Base-by-base conservation (phyloP, 2,888 invertebrate genomes). In the Ectobius pallidus region DNA sequence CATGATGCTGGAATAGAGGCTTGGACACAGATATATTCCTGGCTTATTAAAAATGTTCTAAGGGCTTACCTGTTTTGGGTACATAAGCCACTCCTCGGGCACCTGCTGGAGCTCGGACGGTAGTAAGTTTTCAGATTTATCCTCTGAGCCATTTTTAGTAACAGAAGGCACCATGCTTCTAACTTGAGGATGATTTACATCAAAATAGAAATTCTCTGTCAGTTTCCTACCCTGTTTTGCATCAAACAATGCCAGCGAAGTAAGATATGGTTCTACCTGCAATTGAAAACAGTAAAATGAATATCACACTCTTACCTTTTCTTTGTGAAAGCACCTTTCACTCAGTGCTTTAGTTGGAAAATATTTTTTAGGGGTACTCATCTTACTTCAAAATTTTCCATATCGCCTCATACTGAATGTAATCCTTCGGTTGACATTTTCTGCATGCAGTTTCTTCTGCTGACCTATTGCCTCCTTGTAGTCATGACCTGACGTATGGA, bases 161-260 rank as follows among this genome's bases (percentile, higher is more conserved):
- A 80, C 52, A 52, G 62, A 67, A 68, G 78, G 84, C 74, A 90
- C 79, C 82, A 90, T 85, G 74, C 86, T 86, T 63, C 86, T 83
- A n/a, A 93, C 90, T 75, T 89, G 87, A 11, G 90, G 87, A 80
- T 91, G 90, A 84, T 95, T 95, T 18, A 95, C 86, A 82, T 95
- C 94, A 80, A 95, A 94, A 82, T 95, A 92, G 84, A 97, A 97
- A 84, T 95, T 96, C 82, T 97, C 97, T 1, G 96, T 94, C 76
- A 98, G 86, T 84, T 97, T 97, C 80, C 90, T 89, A 44, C 93
- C 93, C 77, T 90, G 91, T 80, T 92, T 91, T 6, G 93, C 93
- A 85, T 99, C 98, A 83, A 94, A 99, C 52, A 99, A 84, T 72
- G 95, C 92, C 77, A 99, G 84, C 63, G 92, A 91, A 22, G 97